Percentiles rank a stretch among this genome's conserved stretches.
phyloP scores from a whole-genome alignment of 2,113 vertebrate species.

The Pteruthius melanotis region DNA sequence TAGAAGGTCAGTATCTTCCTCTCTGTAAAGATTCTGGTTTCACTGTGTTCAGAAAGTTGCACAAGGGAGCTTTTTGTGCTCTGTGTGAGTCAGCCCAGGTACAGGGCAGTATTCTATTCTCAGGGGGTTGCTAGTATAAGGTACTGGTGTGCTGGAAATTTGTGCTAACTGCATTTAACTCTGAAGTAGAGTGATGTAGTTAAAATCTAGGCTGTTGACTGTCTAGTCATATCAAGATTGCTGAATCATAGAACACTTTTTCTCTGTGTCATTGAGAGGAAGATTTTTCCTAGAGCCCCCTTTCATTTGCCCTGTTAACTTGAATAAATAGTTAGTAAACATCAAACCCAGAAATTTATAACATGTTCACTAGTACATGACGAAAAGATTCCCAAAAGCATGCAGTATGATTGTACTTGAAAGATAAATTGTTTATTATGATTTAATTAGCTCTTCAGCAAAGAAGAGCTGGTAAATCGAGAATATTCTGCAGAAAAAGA shows the following conservation, averaged over 20 bases:
- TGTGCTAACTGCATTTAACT: not conserved
- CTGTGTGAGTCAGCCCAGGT: not conserved
- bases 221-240: not conserved
- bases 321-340: not conserved
- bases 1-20: not conserved
- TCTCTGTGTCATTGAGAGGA: not conserved
- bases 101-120: not conserved
- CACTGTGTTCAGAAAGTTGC: not conserved
- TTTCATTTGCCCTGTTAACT: not conserved
- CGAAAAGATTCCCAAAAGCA: not conserved
- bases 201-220: not conserved
- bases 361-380: not conserved
- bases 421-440: not conserved
- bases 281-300: not conserved
- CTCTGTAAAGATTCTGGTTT: not conserved
- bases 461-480: not conserved
- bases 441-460: not conserved
- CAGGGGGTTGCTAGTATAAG: not conserved
- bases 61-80: not conserved
- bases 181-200: not conserved
- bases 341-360: not conserved
- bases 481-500: slow-evolving; percentile 25
- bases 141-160: not conserved
- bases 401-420: not conserved
- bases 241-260: slow-evolving; percentile 10